phyloP scores from a whole-genome alignment of 2,888 invertebrate genomes.

The Hoplodrina ambigua region DNA sequence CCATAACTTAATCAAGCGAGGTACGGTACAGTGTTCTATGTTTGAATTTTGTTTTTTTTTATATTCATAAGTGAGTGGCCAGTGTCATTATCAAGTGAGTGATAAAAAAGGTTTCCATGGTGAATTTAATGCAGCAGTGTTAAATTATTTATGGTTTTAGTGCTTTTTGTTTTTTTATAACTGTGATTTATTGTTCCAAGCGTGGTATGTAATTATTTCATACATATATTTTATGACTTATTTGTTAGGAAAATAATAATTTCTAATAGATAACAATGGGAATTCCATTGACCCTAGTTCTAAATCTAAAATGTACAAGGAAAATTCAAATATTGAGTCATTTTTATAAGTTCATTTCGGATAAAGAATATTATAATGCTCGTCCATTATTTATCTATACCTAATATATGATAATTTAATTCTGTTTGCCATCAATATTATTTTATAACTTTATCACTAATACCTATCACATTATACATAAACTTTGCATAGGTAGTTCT shows the following conservation, averaged over 20 bases:
- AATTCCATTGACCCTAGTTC: neutral
- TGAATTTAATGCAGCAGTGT: constrained; percentile 31
- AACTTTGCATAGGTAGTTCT: neutral
- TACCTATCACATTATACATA: neutral
- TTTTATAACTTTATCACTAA: neutral
- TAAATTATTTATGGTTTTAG: constrained; percentile 2
- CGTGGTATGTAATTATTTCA: neutral
- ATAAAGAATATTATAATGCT: neutral
- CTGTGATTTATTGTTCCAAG: constrained; percentile 1
- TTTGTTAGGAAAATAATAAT: neutral
- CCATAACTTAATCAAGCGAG: constrained; percentile 88
- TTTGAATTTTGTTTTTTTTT: constrained; percentile 59
- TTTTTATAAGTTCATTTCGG: neutral
- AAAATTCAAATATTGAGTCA: neutral
- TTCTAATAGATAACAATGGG: neutral
- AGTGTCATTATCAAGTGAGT: constrained; percentile 53
- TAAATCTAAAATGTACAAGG: neutral
- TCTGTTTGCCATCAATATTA: neutral
- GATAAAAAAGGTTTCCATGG: constrained; percentile 43
- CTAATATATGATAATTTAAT: neutral
- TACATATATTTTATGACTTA: neutral
- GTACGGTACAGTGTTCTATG: constrained; percentile 71
- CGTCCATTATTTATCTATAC: neutral
- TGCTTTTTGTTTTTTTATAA: constrained; percentile 14
- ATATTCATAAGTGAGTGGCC: constrained; percentile 42